Percentiles rank a stretch among this genome's conserved stretches.
Conservation (phyloP, 2,888 invertebrate genomes). For the Noctua janthe region DNA sequence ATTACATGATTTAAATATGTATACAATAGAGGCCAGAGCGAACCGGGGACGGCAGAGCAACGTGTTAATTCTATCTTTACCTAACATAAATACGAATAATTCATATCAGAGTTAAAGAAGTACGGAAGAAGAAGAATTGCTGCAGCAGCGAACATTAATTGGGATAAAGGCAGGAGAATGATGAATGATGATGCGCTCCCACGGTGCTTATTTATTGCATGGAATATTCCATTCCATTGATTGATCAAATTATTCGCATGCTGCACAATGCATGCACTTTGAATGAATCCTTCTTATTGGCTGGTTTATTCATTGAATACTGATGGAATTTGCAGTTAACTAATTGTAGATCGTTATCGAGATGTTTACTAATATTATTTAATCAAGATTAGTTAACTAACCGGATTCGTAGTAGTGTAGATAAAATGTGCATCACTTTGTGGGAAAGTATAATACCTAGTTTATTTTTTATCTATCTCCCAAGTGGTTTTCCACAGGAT, state of each 20-base stretch:
- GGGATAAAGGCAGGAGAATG: neutral
- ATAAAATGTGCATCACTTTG: neutral
- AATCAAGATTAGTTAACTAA: neutral
- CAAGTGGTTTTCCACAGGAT: neutral
- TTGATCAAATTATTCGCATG: conserved; percentile 4
- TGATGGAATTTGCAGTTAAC: conserved; percentile 17
- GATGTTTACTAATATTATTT: conserved; percentile 1
- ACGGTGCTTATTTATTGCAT: neutral
- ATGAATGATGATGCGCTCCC: neutral
- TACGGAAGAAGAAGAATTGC: neutral
- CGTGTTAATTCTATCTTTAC: neutral
- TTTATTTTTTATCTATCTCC: neutral
- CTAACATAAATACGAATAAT: neutral
- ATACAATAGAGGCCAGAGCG: neutral
- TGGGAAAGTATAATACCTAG: neutral
- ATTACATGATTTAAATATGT: neutral
- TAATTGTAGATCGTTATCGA: conserved; percentile 23
- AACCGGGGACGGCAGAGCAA: no score
- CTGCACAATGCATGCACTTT: neutral
- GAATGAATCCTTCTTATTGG: neutral
- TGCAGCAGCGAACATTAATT: neutral
- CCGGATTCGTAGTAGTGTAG: neutral
- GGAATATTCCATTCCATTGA: neutral
- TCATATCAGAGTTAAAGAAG: no score
- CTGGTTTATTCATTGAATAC: conserved; percentile 10